Conservation (phyloP, 2,113 vertebrate genomes). For the Macquaria australasica region DNA sequence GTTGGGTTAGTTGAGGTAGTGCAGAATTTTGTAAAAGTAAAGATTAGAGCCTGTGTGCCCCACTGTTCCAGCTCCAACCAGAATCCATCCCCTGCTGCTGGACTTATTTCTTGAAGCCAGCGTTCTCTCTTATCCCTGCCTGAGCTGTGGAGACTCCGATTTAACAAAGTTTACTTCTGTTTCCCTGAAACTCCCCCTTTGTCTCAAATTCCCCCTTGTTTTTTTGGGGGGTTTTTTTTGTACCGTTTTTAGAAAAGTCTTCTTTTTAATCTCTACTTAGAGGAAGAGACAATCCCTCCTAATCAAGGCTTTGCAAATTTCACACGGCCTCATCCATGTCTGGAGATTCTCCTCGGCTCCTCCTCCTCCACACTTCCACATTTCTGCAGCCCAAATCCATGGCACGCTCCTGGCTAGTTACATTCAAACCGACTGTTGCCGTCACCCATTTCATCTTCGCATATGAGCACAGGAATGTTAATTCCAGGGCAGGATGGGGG, state of each 20-base stretch:
- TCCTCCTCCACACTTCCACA: slow-evolving; percentile 40
- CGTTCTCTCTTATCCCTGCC: slow-evolving; percentile 4
- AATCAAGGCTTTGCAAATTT: slow-evolving; percentile 68
- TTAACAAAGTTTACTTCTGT: slow-evolving; percentile 45
- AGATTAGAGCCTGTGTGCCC: slow-evolving; percentile 30
- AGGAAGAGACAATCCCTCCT: slow-evolving; percentile 57
- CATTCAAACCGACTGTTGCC: not conserved
- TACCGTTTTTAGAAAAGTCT: slow-evolving; percentile 40
- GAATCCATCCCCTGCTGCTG: slow-evolving; percentile 30
- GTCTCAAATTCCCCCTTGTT: slow-evolving; percentile 20
- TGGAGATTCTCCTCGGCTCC: slow-evolving; percentile 49
- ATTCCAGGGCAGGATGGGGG: not conserved
- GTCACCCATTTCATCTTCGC: not conserved
- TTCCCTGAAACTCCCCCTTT: not conserved
- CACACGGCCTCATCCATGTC: slow-evolving; percentile 54
- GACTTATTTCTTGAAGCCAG: slow-evolving; percentile 19
- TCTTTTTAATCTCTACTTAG: slow-evolving; percentile 56
- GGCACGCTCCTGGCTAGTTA: slow-evolving; percentile 28
- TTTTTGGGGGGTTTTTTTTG: no score
- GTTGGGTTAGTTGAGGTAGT: not conserved
- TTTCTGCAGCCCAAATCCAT: slow-evolving; percentile 15
- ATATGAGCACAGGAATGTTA: slow-evolving; percentile 11
- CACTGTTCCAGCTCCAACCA: slow-evolving; percentile 26
- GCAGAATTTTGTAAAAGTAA: slow-evolving; percentile 30
- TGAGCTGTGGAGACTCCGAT: slow-evolving; percentile 3